Conservation (phyloP, 2,888 invertebrate genomes). For the Agrochola macilenta region DNA sequence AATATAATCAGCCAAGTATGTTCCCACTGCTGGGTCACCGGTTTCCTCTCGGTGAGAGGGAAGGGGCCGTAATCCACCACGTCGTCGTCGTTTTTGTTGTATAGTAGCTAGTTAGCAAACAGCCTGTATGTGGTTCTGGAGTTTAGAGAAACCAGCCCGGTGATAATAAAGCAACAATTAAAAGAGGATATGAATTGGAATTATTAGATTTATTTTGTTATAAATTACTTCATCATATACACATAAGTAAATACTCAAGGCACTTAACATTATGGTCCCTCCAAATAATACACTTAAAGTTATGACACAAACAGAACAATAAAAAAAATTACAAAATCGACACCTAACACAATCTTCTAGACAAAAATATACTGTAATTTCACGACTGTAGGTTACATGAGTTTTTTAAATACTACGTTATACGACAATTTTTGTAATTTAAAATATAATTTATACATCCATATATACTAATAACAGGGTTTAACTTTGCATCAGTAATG, state of each 20-base stretch:
- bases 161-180: conserved; percentile 16
- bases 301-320: conserved; percentile 70
- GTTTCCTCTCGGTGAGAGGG: no score
- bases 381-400: conserved; percentile 32
- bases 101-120: not conserved
- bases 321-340: conserved; percentile 69
- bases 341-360: conserved; percentile 50
- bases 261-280: conserved; percentile 89
- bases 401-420: conserved; percentile 44
- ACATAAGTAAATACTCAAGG: conserved; percentile 84
- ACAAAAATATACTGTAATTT: conserved; percentile 57
- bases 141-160: not conserved
- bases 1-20: no score
- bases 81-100: not conserved
- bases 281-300: conserved; percentile 79
- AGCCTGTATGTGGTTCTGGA: not conserved
- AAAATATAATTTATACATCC: conserved; percentile 36
- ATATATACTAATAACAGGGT: conserved; percentile 31
- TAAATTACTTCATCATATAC: conserved; percentile 81
- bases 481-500: conserved; percentile 43
- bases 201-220: conserved; percentile 74
- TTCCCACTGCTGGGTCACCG: no score
- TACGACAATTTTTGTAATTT: conserved; percentile 47
- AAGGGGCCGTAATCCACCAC: no score
- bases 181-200: conserved; percentile 65